Evolutionary conservation across 2,797 vertebrate genomes (phyloP).

Genomic region (Margarornis squamiger): DNA sequence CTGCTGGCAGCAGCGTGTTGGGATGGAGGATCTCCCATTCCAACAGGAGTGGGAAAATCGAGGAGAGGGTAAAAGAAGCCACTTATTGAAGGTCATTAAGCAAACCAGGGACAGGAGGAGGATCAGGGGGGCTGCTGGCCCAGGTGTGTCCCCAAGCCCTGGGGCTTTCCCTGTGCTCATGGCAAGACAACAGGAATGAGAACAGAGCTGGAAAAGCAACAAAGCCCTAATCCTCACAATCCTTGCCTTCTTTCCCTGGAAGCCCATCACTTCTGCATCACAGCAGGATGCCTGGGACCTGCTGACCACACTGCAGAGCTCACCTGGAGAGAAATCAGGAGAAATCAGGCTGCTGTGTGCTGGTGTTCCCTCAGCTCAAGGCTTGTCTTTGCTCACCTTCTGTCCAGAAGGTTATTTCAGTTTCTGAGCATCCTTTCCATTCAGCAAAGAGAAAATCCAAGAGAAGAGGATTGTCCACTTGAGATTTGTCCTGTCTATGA

Average conservation of each 20-base stretch:
- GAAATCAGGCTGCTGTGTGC: not conserved
- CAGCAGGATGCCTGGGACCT: not conserved
- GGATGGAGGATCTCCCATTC: not conserved
- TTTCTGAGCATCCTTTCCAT: not conserved
- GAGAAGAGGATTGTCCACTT: not conserved
- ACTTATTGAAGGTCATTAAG: not conserved
- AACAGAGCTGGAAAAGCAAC: not conserved
- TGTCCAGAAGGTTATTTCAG: not conserved
- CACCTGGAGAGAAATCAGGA: not conserved
- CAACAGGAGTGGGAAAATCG: not conserved
- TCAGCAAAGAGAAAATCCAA: not conserved
- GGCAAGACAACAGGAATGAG: not conserved
- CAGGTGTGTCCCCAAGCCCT: not conserved
- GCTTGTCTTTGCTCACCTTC: not conserved
- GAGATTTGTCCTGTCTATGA: rapidly evolving
- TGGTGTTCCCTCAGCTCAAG: not conserved
- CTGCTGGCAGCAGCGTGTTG: not conserved
- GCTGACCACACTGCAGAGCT: not conserved
- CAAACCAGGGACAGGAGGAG: not conserved
- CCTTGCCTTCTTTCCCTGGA: not conserved
- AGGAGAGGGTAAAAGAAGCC: not conserved
- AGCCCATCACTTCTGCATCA: not conserved
- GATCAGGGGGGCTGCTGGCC: rapidly evolving
- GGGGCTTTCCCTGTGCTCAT: not conserved
- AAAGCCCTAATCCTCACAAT: not conserved